A percentile compares a stretch with the other conserved stretches of the same genome.
phyloP scores from a whole-genome alignment of 92 coral and sea anemone species.

The Umimayanthus chanpuru region DNA sequence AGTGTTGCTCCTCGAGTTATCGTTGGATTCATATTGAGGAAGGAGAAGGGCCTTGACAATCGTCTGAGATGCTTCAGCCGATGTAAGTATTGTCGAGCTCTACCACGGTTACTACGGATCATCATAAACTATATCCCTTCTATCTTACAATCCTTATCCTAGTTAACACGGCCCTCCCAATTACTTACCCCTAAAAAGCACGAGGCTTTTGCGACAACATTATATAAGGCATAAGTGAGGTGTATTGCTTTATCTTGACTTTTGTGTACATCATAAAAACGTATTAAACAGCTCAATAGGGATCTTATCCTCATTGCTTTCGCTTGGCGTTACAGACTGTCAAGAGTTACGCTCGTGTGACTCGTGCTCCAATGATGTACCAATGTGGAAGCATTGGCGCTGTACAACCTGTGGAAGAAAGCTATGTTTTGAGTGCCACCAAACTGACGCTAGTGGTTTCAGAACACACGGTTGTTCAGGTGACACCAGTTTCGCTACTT shows the following conservation, averaged over 20 bases:
- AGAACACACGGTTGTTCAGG: background rate
- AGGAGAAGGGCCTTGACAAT: background rate
- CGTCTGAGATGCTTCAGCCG: background rate
- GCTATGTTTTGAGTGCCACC: conserved; percentile 18
- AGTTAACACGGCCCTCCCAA: background rate
- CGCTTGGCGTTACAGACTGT: background rate
- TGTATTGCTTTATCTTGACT: background rate
- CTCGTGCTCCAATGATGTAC: background rate
- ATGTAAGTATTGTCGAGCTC: background rate
- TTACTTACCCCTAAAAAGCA: background rate
- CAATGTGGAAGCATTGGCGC: conserved; percentile 25
- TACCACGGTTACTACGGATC: background rate
- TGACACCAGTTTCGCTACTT: background rate
- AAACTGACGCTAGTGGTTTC: background rate
- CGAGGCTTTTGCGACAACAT: background rate
- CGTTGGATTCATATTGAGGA: background rate
- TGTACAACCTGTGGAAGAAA: background rate
- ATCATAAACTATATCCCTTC: background rate
- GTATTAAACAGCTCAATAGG: background rate
- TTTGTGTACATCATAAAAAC: background rate
- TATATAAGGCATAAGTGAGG: background rate
- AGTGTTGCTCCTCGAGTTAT: background rate
- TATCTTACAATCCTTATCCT: background rate
- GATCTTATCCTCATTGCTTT: background rate
- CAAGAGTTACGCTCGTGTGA: background rate